Evolutionary conservation across 1,140 invertebrate species (phyloP), one percentile per base, ranked within the genome.

Genomic region (Heliothis virescens): DNA sequence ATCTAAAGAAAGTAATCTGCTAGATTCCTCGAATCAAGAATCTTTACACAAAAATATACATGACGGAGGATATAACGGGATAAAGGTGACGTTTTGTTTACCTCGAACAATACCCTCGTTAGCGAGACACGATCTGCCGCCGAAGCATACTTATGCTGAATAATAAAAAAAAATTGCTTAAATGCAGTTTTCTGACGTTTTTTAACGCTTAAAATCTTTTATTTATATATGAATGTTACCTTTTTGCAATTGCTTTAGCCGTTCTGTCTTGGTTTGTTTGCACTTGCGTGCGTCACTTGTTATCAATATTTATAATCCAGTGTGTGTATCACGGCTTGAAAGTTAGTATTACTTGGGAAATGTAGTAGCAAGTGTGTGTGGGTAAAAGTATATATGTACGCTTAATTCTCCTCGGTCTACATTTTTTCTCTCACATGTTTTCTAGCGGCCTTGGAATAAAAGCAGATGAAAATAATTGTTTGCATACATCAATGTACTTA

Each of bases 261-360:
- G 29, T 34, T 72, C 34, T 5, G 69, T 72, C 52, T 72, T 57
- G 53, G 53, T 53, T 10, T 34, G 69, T 55, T 72, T 57, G 69
- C 52, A 72, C 4, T 53, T 34, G 16, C 29, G 26, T 72, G 69
- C 69, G 69, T 72, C 69, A 72, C 10, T 72, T 72, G 50, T 57
- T 57, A 34, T 57, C 52, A 72, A 72, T 72, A 72, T 72, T 72
- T 57, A 57, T 57, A 55, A 55, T 34, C 10, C 15, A n/a, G 1
- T 53, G 48, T 29, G 67, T 71, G 48, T 29, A n/a, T 9, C 15
- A 10, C 29, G 50, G 21, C n/a, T 69, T 48, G 21, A 29, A 71
- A 29, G 26, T 69, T 48, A 69, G 65, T 52, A 41, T 41, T 7
- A 5, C 34, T 9, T 9, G 5, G 34, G 5, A 41, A 41, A 41